phyloP scores from a whole-genome alignment of 2,888 invertebrate genomes.

The Andrena trimmerana region DNA sequence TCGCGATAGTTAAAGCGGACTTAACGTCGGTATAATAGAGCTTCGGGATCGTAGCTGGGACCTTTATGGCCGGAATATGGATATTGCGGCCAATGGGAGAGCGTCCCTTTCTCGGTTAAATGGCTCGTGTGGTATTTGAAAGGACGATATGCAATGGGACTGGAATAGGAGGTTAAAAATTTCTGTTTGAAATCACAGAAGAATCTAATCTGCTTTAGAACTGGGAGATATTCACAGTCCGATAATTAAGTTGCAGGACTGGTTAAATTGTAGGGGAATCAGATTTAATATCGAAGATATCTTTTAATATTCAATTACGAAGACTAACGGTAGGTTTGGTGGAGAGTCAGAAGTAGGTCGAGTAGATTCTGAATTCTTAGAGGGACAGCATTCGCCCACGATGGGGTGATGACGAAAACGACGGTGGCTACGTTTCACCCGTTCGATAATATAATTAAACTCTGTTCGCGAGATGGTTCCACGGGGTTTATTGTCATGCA shows the following conservation, averaged over 20 bases:
- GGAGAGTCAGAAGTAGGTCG: not conserved
- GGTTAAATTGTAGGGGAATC: too few relatives aligned
- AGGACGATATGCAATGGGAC: not conserved
- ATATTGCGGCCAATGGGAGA: conserved; percentile 42
- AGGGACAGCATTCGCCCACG: not conserved
- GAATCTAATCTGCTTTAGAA: conserved; percentile 8
- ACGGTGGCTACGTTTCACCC: conserved; percentile 22
- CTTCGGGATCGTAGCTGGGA: conserved; percentile 24
- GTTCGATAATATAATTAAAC: conserved; percentile 49
- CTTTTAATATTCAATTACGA: not conserved
- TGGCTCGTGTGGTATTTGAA: conserved; percentile 36
- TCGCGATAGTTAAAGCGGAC: conserved; percentile 45
- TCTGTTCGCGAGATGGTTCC: conserved; percentile 24
- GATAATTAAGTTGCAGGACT: not conserved
- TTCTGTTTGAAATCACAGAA: not conserved
- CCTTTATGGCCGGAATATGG: conserved; percentile 57
- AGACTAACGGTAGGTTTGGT: not conserved
- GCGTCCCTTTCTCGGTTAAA: conserved; percentile 39
- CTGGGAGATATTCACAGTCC: not conserved
- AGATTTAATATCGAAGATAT: not conserved
- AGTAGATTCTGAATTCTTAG: not conserved
- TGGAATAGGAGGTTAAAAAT: not conserved
- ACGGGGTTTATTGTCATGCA: conserved; percentile 39
- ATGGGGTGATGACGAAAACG: conserved; percentile 25
- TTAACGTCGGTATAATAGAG: conserved; percentile 50